Evolutionary conservation across 2,888 invertebrate genomes (phyloP), one percentile per base, ranked within the genome.

Genomic region (Helleia helle): DNA sequence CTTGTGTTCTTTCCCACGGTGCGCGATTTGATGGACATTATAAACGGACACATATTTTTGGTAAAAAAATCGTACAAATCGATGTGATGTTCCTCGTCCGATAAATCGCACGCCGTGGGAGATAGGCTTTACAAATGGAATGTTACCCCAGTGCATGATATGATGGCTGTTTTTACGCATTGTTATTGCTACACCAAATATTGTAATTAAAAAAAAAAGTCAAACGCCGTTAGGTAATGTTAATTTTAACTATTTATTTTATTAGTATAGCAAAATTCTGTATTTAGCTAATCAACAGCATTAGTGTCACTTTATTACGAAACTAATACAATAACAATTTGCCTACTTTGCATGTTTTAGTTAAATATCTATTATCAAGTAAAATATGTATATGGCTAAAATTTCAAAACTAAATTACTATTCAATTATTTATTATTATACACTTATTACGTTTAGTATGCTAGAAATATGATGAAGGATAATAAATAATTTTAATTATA

Each of bases 401-500:
- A 74, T 77, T 84, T 81, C 71, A 69, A 76, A 80, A 77, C 71
- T 83, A 81, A 84, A 81, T 79, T 76, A 83, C 70, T 81, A 84
- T 83, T 83, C 83, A 83, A 84, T 84, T 84, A 84, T 84, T 83
- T 83, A 80, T 79, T 77, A 80, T 84, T 84, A 85, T 84, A 85
- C 85, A 86, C 80, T 85, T 84, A 85, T 86, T 86, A 86, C 76
- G 85, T 86, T 86, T 85, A 86, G 86, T 84, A 85, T 85, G 85
- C 85, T 86, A 86, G 86, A 81, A 76, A 80, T 86, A 86, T 85
- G 81, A 86, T 77, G 86, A 83, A 85, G 71, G 85, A 86, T 86
- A 86, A 86, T 86, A 86, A 86, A 86, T 86, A 86, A 86, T 86
- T 86, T 86, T 86, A 86, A 86, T 84, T 84, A 86, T 86, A 86